Evolutionary conservation across 2,888 invertebrate species (phyloP).

Genomic region (Hyalella azteca): DNA sequence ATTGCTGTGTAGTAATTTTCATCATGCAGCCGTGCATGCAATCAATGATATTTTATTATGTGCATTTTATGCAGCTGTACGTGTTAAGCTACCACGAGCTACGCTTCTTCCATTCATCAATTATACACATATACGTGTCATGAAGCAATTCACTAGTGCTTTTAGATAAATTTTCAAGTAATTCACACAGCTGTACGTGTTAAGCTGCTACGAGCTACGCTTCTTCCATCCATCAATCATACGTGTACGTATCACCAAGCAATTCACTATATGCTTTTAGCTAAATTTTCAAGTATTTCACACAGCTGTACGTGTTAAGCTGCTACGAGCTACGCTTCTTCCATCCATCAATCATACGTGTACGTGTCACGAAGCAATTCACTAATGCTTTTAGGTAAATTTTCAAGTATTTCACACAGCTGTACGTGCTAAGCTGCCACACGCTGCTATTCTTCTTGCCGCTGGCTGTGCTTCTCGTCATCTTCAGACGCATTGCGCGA

Average conservation of each 20-base stretch:
- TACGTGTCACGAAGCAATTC: no score
- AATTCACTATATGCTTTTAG: no score
- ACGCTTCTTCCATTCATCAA: not conserved
- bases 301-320: no score
- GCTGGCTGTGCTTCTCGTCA: constrained; percentile 76
- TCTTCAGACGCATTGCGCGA: constrained; percentile 85
- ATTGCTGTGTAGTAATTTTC: no score
- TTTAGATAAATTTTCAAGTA: no score
- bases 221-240: not conserved
- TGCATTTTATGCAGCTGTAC: not conserved
- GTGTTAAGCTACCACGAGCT: not conserved
- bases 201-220: not conserved
- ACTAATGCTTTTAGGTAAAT: no score
- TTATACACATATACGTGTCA: not conserved
- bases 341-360: no score
- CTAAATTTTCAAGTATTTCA: no score
- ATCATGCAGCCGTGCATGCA: not conserved
- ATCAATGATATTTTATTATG: not conserved
- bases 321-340: not conserved
- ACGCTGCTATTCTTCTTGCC: constrained; percentile 85
- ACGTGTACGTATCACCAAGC: no score
- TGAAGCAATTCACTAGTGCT: no score
- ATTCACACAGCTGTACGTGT: no score
- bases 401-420: no score
- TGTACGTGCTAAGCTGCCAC: constrained; percentile 67